phyloP scores from a whole-genome alignment of 2,113 vertebrate genomes.

The Petromus typicus region DNA sequence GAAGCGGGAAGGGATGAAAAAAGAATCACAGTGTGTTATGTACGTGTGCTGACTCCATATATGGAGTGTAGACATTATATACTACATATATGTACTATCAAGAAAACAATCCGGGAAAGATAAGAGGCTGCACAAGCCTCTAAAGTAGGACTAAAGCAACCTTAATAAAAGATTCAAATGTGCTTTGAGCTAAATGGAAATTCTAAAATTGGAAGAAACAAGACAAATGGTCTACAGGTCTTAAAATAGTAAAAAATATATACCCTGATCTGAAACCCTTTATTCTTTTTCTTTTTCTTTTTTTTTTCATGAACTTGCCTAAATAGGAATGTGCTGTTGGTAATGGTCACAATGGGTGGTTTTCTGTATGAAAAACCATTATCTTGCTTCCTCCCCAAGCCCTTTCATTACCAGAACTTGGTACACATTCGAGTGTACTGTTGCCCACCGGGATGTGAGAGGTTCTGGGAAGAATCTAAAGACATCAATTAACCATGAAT shows the following conservation, averaged over 20 bases:
- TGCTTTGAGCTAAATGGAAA: slow-evolving; percentile 10
- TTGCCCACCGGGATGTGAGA: background rate
- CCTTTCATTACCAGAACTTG: background rate
- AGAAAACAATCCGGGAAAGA: background rate
- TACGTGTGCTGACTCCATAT: background rate
- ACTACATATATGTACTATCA: background rate
- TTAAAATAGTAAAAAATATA: background rate
- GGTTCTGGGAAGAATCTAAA: slow-evolving; percentile 13
- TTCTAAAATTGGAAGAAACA: slow-evolving; percentile 38
- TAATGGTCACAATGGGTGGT: background rate
- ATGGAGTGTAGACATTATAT: background rate
- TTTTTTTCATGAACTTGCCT: background rate
- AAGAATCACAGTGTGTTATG: background rate
- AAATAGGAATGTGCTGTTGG: background rate
- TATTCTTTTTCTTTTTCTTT: background rate
- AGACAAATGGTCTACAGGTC: background rate
- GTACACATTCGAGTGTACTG: too few species aligned
- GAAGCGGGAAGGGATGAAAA: too few species aligned
- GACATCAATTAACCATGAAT: background rate
- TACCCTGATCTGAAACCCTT: background rate
- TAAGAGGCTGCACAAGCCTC: background rate
- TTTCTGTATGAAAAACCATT: background rate
- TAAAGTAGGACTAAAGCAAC: background rate
- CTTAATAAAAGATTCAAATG: background rate
- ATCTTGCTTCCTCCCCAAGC: background rate